These are phyloP conservation scores for Odontamblyopus lacepedii DNA, from an alignment of 2,797 vertebrate genomes.

Conservation along the genomic window DNA sequence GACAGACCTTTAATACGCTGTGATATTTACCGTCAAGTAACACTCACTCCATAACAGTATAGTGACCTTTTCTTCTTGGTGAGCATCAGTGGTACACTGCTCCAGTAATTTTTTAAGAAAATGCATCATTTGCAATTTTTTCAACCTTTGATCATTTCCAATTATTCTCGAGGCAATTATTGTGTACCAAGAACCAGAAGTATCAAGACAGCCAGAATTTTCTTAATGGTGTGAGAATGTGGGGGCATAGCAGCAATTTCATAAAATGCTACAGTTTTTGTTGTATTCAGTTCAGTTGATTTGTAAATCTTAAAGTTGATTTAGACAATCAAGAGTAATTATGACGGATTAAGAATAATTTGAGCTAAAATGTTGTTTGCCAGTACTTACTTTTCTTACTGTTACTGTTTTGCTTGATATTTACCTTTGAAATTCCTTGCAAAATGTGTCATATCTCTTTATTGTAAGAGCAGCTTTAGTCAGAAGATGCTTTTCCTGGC, in stretches of 20 bases:
- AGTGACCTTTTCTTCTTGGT: too few species aligned
- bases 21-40: not conserved
- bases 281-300: too few species aligned
- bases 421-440: not conserved
- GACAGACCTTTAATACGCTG: not conserved
- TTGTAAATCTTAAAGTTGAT: not conserved
- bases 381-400: not conserved
- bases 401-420: not conserved
- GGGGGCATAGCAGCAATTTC: not conserved
- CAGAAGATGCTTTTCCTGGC: constrained; percentile 52
- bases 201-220: not conserved
- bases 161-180: not conserved
- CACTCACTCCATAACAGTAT: not conserved
- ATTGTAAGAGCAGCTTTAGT: constrained; percentile 1
- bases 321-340: not conserved
- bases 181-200: not conserved
- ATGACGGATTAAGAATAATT: not conserved
- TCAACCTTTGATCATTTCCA: not conserved
- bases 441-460: not conserved
- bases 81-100: not conserved
- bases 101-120: not conserved
- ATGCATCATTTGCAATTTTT: not conserved
- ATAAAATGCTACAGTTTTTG: not conserved
- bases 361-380: not conserved
- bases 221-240: not conserved